Percentiles rank a stretch among this genome's conserved stretches.
phyloP scores from a whole-genome alignment of 2,888 invertebrate genomes.

The Pasiphila rectangulata region DNA sequence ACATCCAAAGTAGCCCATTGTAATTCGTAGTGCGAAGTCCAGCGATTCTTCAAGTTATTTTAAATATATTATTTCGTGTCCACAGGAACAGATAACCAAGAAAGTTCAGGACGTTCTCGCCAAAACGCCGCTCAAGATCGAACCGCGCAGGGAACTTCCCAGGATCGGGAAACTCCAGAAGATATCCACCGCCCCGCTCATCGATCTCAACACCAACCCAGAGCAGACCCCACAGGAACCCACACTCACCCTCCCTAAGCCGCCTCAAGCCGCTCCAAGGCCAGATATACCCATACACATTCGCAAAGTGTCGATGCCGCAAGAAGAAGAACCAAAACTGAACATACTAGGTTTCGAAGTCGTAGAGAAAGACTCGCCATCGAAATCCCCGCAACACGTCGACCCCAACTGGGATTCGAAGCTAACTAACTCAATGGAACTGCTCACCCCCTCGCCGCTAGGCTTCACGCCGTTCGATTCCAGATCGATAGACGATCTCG shows the following conservation, averaged over 20 bases:
- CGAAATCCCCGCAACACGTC: slow-evolving; percentile 53
- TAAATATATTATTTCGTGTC: slow-evolving; percentile 21
- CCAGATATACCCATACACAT: slow-evolving; percentile 25
- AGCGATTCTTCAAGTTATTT: slow-evolving; percentile 5
- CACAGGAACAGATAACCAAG: slow-evolving; percentile 85
- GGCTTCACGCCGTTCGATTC: slow-evolving; percentile 80
- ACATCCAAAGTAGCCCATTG: too few species aligned
- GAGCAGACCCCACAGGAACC: slow-evolving; percentile 16
- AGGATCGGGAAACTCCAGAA: slow-evolving; percentile 54
- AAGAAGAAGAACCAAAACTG: slow-evolving; percentile 46
- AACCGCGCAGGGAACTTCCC: slow-evolving; percentile 60
- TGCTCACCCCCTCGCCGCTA: slow-evolving; percentile 81
- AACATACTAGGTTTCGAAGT: slow-evolving; percentile 60
- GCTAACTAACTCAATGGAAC: slow-evolving; percentile 70
- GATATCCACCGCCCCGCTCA: slow-evolving; percentile 50
- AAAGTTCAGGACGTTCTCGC: slow-evolving; percentile 87
- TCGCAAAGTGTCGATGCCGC: slow-evolving; percentile 26
- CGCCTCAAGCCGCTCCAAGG: neutral
- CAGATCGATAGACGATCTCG: slow-evolving; percentile 79
- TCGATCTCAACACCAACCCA: slow-evolving; percentile 43
- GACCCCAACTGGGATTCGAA: slow-evolving; percentile 62
- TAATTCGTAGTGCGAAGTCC: too few species aligned
- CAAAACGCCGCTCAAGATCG: slow-evolving; percentile 85
- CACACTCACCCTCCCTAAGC: neutral
- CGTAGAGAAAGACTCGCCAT: slow-evolving; percentile 56